Conservation (phyloP, 1,140 invertebrate genomes). For the Bombus sibiricus region DNA sequence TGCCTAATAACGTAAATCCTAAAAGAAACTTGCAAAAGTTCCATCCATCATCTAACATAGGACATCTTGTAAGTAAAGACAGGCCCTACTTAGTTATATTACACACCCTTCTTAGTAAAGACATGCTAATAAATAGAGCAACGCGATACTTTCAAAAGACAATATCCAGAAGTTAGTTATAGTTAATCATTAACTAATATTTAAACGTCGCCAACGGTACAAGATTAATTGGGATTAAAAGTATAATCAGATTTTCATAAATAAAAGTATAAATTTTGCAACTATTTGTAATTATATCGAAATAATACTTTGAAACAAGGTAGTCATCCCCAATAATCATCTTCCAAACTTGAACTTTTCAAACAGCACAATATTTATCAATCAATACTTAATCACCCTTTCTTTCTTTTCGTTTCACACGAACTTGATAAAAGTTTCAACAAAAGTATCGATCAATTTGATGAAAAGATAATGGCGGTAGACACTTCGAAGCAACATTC, state of each 20-base stretch:
- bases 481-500: background rate
- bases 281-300: background rate
- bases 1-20: background rate
- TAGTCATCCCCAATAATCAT: background rate
- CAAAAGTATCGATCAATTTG: conserved; percentile 11
- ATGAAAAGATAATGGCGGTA: background rate
- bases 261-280: background rate
- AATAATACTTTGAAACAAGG: background rate
- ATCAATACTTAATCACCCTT: background rate
- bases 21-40: background rate
- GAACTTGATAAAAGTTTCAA: conserved; percentile 27
- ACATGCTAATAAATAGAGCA: background rate
- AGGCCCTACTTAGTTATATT: background rate
- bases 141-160: background rate
- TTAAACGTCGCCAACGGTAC: too few relatives aligned
- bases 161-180: background rate
- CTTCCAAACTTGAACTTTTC: background rate
- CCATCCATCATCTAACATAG: background rate
- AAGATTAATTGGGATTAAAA: background rate
- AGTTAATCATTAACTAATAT: too few relatives aligned
- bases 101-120: background rate
- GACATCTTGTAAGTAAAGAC: background rate
- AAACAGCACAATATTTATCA: too few relatives aligned
- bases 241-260: background rate
- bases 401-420: background rate